Conservation (phyloP, 2,113 vertebrate species). For the Columba janthina region DNA sequence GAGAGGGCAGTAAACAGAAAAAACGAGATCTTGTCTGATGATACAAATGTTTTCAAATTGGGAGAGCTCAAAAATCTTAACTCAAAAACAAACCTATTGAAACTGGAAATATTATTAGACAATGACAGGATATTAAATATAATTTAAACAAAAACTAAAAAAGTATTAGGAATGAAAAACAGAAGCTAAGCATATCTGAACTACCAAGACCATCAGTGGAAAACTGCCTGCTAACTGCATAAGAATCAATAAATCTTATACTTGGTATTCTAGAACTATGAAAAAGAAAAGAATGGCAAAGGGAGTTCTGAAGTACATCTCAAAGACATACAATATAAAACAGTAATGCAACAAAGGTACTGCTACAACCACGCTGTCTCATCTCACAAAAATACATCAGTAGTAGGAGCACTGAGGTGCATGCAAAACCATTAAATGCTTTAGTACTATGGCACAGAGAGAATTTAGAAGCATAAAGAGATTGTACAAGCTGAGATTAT, state of each 20-base stretch:
- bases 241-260: background rate
- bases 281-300: background rate
- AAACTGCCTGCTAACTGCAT: background rate
- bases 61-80: background rate
- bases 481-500: background rate
- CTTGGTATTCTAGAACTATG: background rate
- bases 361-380: background rate
- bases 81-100: background rate
- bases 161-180: background rate
- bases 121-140: background rate
- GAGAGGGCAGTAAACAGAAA: background rate
- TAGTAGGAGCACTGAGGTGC: background rate
- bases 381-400: background rate
- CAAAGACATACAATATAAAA: background rate
- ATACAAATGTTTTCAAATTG: background rate
- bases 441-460: rapidly evolving
- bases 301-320: background rate
- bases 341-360: background rate
- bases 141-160: background rate
- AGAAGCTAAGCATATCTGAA: background rate
- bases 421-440: background rate
- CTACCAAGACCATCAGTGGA: background rate
- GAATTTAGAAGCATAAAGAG: background rate
- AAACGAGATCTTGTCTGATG: background rate
- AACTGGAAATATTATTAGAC: background rate